These are phyloP conservation scores for Conus canariensis DNA, from an alignment of 2,888 invertebrate species.

Conservation along the genomic window DNA sequence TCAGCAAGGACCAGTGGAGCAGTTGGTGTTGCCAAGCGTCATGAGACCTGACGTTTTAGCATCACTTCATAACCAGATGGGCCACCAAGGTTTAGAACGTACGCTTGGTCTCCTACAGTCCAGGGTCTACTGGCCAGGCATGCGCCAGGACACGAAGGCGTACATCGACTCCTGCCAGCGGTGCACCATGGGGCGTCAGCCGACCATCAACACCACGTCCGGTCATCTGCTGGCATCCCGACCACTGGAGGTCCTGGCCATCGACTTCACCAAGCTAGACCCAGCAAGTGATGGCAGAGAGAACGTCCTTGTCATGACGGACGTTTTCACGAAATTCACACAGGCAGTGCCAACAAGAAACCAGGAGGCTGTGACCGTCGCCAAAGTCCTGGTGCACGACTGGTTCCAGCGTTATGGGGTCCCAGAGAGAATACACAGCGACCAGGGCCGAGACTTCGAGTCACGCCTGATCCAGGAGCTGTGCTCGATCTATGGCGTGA, in stretches of 20 bases:
- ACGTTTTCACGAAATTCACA: constrained; percentile 49
- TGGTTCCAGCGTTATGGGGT: constrained; percentile 43
- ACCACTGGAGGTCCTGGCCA: too few species aligned
- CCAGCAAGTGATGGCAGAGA: too few species aligned
- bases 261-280: too few species aligned
- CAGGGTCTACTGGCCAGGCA: too few species aligned
- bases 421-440: constrained; percentile 54
- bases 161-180: too few species aligned
- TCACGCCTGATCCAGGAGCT: constrained; percentile 26
- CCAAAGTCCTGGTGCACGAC: too few species aligned
- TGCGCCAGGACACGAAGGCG: too few species aligned
- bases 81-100: constrained; percentile 52
- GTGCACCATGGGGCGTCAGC: too few species aligned
- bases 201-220: too few species aligned
- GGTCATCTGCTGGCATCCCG: too few species aligned
- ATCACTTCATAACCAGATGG: constrained; percentile 45
- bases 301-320: constrained; percentile 39
- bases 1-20: background rate
- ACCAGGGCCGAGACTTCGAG: constrained; percentile 47
- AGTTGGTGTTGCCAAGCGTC: constrained; percentile 1
- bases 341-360: too few species aligned
- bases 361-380: too few species aligned
- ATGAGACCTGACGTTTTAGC: constrained; percentile 28
- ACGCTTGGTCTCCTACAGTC: background rate
- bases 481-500: constrained; percentile 42